Evolutionary conservation across 2,113 vertebrate genomes (phyloP), one percentile per base, ranked within the genome.

Genomic region (Hoplias malabaricus): DNA sequence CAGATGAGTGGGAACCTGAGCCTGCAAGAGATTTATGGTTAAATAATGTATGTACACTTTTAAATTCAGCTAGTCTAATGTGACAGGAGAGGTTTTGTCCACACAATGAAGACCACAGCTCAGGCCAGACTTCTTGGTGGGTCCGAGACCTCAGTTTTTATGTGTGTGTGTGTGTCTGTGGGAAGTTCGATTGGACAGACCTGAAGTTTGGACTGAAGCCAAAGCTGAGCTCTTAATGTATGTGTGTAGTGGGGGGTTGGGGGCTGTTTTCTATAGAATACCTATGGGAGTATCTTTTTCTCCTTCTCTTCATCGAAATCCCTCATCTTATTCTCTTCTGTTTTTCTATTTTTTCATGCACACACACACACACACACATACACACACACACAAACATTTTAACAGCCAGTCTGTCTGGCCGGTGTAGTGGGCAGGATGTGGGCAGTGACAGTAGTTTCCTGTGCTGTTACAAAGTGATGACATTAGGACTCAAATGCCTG

Each of bases 111-210:
- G 80, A 81, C 63, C 78, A 81, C 59, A 78, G 81, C 85, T 90
- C 85, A 87, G 77, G 80, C 59, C 75, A 34, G 33, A 69, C 89
- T 73, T 90, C 89, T 90, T 92, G 90, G 88, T 90, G 87, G 90
- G 90, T 90, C 90, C 63, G 23, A 80, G 71, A 82, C 27, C 69
- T 54, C 23, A 48, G 31, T 68, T 11, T 78, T 81, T 75, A 14
- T 76, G 56, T 80, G 77, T 83, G 78, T 82, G 40, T 75, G 71
- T 57, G 34, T 79, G 59, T 34, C 57, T 72, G 71, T 36, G 38
- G 6, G 36, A 29, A 50, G 53, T 77, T 25, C 50, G 81, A 75
- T 83, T 87, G 80, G 77, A 82, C 82, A 81, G 86, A 90, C 84
- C 83, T 83, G 79, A 80, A 78, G 77, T 83, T 75, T 88, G 90